A percentile compares a stretch with the other conserved stretches of the same genome.
Conservation (phyloP, 2,113 vertebrate genomes). For the Catharus fuscescens region DNA sequence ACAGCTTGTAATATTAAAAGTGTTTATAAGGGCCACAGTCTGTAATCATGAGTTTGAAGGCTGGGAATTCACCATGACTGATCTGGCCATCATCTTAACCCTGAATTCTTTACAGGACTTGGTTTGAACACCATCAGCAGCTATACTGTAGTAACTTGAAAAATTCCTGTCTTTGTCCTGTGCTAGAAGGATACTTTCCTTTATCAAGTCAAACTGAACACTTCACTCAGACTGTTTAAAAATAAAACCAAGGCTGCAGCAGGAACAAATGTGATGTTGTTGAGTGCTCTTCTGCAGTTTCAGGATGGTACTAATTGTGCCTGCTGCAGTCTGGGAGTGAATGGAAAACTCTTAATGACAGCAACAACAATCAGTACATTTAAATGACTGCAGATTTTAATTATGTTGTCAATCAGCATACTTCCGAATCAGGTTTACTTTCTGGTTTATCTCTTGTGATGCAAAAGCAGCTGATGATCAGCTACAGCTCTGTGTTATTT, state of each 20-base stretch:
- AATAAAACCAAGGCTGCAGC: not conserved
- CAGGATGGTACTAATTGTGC: not conserved
- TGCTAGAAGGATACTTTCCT: not conserved
- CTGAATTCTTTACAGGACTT: not conserved
- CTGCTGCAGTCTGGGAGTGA: not conserved
- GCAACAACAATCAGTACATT: not conserved
- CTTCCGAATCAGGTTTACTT: not conserved
- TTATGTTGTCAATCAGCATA: not conserved
- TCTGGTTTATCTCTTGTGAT: not conserved
- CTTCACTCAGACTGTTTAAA: not conserved
- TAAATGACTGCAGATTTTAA: not conserved
- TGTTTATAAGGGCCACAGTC: not conserved
- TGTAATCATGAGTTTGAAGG: conserved; percentile 38
- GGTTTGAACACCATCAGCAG: not conserved
- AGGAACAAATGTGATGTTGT: not conserved
- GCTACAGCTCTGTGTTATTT: not conserved
- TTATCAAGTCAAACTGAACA: not conserved
- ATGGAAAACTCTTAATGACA: not conserved
- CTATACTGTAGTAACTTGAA: not conserved
- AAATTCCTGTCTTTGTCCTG: not conserved
- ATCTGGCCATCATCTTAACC: not conserved
- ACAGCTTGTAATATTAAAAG: not conserved
- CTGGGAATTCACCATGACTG: conserved; percentile 15
- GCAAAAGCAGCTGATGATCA: not conserved
- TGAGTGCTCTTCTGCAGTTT: not conserved